phyloP scores from a whole-genome alignment of 2,888 invertebrate genomes.

The Drosophila acutilabella region DNA sequence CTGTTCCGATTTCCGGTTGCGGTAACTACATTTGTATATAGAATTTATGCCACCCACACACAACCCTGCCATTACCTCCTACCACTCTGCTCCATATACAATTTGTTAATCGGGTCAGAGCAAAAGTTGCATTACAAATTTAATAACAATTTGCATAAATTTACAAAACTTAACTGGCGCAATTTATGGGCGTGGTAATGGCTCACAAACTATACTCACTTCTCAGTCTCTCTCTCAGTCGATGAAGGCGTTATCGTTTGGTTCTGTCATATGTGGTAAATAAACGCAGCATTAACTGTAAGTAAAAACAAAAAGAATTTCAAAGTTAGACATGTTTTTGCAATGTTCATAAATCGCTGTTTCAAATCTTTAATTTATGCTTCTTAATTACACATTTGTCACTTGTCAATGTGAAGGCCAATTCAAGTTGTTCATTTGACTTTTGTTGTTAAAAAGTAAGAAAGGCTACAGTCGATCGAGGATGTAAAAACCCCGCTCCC shows the following conservation, averaged over 20 bases:
- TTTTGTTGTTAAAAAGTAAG: too few species aligned
- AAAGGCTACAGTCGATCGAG: too few species aligned
- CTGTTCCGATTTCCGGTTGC: slow-evolving; percentile 40
- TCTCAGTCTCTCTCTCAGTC: slow-evolving; percentile 63
- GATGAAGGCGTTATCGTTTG: slow-evolving; percentile 59
- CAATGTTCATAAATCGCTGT: slow-evolving; percentile 20
- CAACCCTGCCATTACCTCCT: slow-evolving; percentile 11
- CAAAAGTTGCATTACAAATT: slow-evolving; percentile 50
- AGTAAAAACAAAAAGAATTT: slow-evolving; percentile 20
- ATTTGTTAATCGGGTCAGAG: slow-evolving; percentile 56
- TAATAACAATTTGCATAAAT: slow-evolving; percentile 74
- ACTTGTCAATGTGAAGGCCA: slow-evolving; percentile 65
- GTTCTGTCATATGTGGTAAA: slow-evolving; percentile 61
- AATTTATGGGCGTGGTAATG: slow-evolving; percentile 36
- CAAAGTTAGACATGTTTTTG: slow-evolving; percentile 34
- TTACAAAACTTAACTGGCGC: slow-evolving; percentile 37
- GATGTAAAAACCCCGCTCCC: too few species aligned
- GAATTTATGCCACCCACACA: slow-evolving; percentile 62
- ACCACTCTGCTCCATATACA: slow-evolving; percentile 47
- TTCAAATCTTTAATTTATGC: slow-evolving; percentile 24
- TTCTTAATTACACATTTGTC: slow-evolving; percentile 34
- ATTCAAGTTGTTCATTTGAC: slow-evolving; percentile 33
- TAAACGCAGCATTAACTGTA: slow-evolving; percentile 74
- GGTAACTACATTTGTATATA: slow-evolving; percentile 49
- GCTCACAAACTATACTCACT: slow-evolving; percentile 54